These are phyloP conservation scores for Spinibarbus caldwelli DNA, from an alignment of 2,797 vertebrate genomes.

Conservation along the genomic window DNA sequence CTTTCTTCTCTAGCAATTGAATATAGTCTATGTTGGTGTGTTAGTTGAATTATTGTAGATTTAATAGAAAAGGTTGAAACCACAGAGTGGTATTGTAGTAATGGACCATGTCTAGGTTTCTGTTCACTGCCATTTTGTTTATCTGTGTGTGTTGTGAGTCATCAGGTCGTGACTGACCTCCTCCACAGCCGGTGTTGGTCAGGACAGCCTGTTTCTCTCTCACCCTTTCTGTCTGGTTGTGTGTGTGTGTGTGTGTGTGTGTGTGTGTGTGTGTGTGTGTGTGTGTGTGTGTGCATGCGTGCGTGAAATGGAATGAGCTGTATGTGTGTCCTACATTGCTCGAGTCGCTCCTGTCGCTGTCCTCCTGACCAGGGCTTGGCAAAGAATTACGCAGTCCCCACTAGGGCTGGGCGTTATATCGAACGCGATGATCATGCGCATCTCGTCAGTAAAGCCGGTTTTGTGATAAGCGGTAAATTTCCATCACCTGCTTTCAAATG, in stretches of 20 bases:
- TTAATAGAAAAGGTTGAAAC: slow-evolving; percentile 12
- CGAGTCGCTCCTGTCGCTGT: background rate
- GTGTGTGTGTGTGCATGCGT: slow-evolving; percentile 35
- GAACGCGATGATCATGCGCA: no score
- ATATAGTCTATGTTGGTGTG: background rate
- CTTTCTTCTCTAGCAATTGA: background rate
- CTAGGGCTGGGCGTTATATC: no score
- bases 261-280: slow-evolving; percentile 37
- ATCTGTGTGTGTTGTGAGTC: slow-evolving; percentile 59
- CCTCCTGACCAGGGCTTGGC: slow-evolving; percentile 5
- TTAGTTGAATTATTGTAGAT: background rate
- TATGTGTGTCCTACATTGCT: slow-evolving; percentile 74
- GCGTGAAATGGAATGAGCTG: slow-evolving; percentile 77
- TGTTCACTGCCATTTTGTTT: slow-evolving; percentile 46
- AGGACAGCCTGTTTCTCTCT: slow-evolving; percentile 57
- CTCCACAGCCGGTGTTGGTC: slow-evolving; percentile 53
- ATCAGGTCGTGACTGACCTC: slow-evolving; percentile 64
- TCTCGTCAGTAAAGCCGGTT: no score
- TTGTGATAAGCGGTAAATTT: no score
- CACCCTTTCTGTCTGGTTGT: slow-evolving; percentile 38
- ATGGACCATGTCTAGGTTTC: slow-evolving; percentile 1
- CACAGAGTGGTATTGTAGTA: slow-evolving; percentile 8
- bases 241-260: no score
- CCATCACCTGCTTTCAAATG: no score
- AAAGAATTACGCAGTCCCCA: background rate